Base-by-base conservation (phyloP, 2,113 vertebrate species). In the Thomomys bottae region DNA sequence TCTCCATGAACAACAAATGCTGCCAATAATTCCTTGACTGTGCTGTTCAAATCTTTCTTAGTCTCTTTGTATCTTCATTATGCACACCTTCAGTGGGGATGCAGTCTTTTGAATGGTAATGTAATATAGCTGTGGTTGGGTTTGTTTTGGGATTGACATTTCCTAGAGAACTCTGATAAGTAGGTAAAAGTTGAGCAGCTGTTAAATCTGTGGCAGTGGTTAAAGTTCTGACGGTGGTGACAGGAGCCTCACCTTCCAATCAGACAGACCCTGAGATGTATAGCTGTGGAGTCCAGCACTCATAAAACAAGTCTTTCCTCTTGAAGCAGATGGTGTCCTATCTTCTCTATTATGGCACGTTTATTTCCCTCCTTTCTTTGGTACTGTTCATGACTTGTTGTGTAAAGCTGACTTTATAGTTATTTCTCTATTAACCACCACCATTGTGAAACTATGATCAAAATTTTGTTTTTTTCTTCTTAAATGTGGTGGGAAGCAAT, bases 371-470 rank as follows among this genome's bases (percentile, higher is more conserved):
- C 71, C 5, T 42, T 17, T 21, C 6, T 71, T 54, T 83, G 40
- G 18, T 4, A 59, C 42, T 61, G 15, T 67, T 83, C 54, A 88
- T 40, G 5, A 38, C 75, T 40, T 95, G 61, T 61, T 64, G 87
- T 87, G 42, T 57, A 80, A 91, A 90, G n/a, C 21, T 89, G 17
- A 67, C n/a, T 80, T 89, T 68, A 38, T 32, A 42, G 5, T 59
- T 77, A 49, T 67, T 84, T 83, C 42, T 83, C 38, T 66, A 21
- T 71, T 77, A 83, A 83, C 24, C 76, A 61, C 14, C 8, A 54
- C 4, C 49, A 84, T 21, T 75, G 20, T 77, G 84, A 84, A 84
- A 80, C 72, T 6, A 40, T 38, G 12, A 61, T 54, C 10, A 82
- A 64, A 24, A 86, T 38, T 82, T 95, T 72, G 26, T 87, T 49